Evolutionary conservation across 2,797 vertebrate genomes (phyloP).

Genomic region (Notolepis coatsorum): DNA sequence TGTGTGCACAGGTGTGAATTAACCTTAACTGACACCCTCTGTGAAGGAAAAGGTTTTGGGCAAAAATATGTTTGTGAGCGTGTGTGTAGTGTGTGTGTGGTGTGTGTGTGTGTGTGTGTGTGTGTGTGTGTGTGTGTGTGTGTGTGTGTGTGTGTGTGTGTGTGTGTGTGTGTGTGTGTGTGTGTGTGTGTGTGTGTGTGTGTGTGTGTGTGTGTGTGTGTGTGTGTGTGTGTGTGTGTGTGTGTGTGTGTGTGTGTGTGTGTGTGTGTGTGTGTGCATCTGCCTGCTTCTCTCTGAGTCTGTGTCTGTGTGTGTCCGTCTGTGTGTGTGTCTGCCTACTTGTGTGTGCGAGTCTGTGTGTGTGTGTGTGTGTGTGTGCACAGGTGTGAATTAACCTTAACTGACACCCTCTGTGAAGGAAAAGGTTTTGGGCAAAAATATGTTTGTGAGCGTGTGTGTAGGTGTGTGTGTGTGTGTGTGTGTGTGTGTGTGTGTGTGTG

Average conservation of each 20-base stretch:
- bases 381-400: too few species aligned
- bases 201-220: neutral
- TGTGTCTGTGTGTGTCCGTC: neutral
- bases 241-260: conserved; percentile 11
- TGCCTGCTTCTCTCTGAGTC: neutral
- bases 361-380: neutral
- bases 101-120: neutral
- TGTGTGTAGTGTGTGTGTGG: neutral
- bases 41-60: too few species aligned
- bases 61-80: neutral
- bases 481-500: conserved; percentile 7
- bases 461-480: conserved; percentile 2
- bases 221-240: neutral
- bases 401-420: too few species aligned
- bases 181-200: neutral
- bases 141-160: conserved; percentile 1
- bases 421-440: too few species aligned
- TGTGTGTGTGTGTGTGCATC: neutral
- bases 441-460: neutral
- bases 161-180: neutral
- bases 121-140: neutral
- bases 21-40: too few species aligned
- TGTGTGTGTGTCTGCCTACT: neutral
- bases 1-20: too few species aligned
- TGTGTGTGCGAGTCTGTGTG: neutral